Evolutionary conservation across 2,113 vertebrate genomes (phyloP).

Genomic region (Turdus rufiventris): DNA sequence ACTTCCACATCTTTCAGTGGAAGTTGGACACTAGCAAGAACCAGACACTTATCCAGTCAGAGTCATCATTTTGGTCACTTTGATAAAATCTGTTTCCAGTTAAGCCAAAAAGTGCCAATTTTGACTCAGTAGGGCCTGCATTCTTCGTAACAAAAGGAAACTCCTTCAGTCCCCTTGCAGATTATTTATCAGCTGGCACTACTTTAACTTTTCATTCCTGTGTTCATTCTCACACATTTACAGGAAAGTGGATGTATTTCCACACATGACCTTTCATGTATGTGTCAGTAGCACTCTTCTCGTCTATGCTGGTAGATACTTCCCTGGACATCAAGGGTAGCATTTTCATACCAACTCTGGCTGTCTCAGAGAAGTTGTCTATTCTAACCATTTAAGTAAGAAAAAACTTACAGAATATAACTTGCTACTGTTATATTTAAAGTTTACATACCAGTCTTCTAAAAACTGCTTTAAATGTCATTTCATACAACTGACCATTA

Average conservation of each 20-base stretch:
- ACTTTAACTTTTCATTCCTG: neutral
- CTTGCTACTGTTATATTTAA: neutral
- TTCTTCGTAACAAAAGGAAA: neutral
- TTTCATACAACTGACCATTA: constrained; percentile 9
- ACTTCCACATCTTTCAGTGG: neutral
- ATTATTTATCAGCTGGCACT: neutral
- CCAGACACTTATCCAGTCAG: neutral
- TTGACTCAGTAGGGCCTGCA: neutral
- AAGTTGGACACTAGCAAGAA: neutral
- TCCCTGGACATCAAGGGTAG: neutral
- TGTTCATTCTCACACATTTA: neutral
- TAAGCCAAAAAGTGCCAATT: neutral
- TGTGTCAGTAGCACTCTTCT: neutral
- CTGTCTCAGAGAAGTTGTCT: neutral
- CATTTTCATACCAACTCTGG: neutral
- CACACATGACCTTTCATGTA: neutral
- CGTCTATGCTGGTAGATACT: neutral
- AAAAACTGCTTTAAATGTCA: constrained; percentile 3
- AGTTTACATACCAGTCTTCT: neutral
- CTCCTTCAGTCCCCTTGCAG: neutral
- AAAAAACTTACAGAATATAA: neutral
- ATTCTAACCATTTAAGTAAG: neutral
- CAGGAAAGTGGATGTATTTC: neutral
- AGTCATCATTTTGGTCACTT: neutral
- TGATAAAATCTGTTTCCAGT: neutral